Base-by-base conservation (phyloP, 2,797 vertebrate genomes). In the Leucoraja ocellata region DNA sequence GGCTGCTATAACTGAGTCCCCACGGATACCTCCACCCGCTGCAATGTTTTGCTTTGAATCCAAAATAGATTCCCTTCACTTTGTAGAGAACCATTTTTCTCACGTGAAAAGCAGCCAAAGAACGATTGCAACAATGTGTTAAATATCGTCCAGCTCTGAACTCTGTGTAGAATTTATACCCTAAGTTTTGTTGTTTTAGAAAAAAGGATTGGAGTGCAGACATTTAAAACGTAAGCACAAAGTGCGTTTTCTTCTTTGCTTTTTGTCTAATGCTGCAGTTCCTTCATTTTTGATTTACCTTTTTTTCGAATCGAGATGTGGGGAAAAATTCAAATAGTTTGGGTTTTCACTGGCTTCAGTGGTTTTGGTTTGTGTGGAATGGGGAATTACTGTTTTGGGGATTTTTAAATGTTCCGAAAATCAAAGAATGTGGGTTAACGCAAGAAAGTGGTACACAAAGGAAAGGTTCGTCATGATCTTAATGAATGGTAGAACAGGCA, bases 1-100 rank as follows among this genome's bases (percentile, higher is more conserved):
- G 98, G 98, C 98, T 96, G 97, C 97, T 98, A 97, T 98, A 98
- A 99, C 98, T 99, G 97, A 76, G 76, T 92, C 90, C 90, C 90
- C 23, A 46, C 23, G 90, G 65, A 58, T 39, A 5, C 83, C 63
- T 36, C 84, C 84, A 25, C 68, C 68, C 4, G 71, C 90, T 28
- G 46, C 68, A 23, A 23, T 91, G 90, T 74, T 92, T 84, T 76
- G 90, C 90, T 76, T 0, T 16, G 73, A 54, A 92, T 39, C 90
- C 25, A 92, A 92, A 92, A 92, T 92, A 92, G 90, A 39, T 54
- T 91, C 54, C 39, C 71, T 58, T 92, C 10, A 14, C 71, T 54
- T 76, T 13, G 3, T 91, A 74, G 90, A 76, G 46, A 73, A 28
- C 65, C 71, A 74, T 46, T 76, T 90, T 92, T 92, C 71, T 92